These are phyloP conservation scores for Macrophya alboannulata DNA, from an alignment of 2,888 invertebrate species.

Conservation along the genomic window DNA sequence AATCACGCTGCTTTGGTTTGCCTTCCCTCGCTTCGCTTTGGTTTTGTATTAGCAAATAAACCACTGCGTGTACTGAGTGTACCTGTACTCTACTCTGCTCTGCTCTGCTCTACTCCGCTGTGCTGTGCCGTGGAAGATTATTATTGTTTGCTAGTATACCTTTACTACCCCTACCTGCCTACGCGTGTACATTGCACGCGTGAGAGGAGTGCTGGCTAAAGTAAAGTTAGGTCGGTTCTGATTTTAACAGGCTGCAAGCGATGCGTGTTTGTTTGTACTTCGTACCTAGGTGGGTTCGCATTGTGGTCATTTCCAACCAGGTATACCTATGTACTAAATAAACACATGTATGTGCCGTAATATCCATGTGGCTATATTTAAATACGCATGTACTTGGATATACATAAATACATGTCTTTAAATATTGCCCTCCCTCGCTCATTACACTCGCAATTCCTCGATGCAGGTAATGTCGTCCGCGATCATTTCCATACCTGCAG, in stretches of 20 bases:
- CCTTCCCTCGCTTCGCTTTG: constrained; percentile 29
- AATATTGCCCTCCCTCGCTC: neutral
- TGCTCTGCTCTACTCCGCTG: neutral
- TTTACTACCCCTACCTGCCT: neutral
- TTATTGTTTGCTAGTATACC: constrained; percentile 15
- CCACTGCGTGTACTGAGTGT: neutral
- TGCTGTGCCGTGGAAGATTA: constrained; percentile 27
- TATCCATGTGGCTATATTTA: neutral
- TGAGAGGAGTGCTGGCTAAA: constrained; percentile 13
- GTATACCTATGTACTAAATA: neutral
- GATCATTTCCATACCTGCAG: neutral
- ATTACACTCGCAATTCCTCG: neutral
- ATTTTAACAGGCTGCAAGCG: constrained; percentile 32
- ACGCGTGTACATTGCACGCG: constrained; percentile 18
- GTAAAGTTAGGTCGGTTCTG: constrained; percentile 15
- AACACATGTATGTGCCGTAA: neutral
- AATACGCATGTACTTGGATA: neutral
- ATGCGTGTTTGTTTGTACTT: constrained; percentile 28
- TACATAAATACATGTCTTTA: neutral
- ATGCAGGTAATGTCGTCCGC: neutral
- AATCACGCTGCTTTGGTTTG: constrained; percentile 34
- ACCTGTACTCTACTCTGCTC: neutral
- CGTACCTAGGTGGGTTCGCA: neutral
- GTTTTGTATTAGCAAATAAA: constrained; percentile 43
- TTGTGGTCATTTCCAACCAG: neutral